Evolutionary conservation across 2,797 vertebrate genomes (phyloP), one percentile per base, ranked within the genome.

Genomic region (Ctenopoma multispine): DNA sequence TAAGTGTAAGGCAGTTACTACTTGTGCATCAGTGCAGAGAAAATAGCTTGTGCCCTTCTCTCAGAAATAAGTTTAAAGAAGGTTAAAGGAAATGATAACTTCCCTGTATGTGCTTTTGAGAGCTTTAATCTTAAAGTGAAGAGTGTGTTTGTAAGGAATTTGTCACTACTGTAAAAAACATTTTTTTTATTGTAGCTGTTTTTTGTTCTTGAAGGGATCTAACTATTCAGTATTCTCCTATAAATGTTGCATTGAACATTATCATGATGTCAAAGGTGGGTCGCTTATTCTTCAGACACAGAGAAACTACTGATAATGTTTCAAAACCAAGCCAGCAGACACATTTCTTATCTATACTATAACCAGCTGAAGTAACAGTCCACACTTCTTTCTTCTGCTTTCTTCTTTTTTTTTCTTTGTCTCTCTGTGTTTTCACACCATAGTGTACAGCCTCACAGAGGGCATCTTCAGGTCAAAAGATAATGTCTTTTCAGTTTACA

Each of bases 401-500:
- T 55, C 13, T 31, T 57, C 41, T 49, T 69, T 60, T 29, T 17
- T 46, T 20, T 66, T 34, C 23, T 85, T 87, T 31, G 50, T 40
- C 24, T 49, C 12, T 40, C 49, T 72, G 21, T 84, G 68, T 83
- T 79, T 85, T 85, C 81, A 90, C 84, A 83, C 77, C 79, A 72
- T 62, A 86, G 89, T 94, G 91, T 95, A 91, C 70, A 89, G 92
- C 94, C 95, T 89, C 89, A 90, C 83, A 83, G 92, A 94, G 95
- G 95, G 93, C 95, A 95, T 85, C 84, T 89, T 58, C 40, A 94
- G 96, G 96, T 97, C 96, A 96, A 92, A 93, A 95, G 95, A 96
- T 96, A 95, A 95, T 95, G 95, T 95, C 93, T 94, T 95, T 94
- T 96, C 94, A 93, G 95, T 95, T 96, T 95, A 95, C 93, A 92